Conservation (phyloP, 1,140 invertebrate genomes). For the Physella acuta region DNA sequence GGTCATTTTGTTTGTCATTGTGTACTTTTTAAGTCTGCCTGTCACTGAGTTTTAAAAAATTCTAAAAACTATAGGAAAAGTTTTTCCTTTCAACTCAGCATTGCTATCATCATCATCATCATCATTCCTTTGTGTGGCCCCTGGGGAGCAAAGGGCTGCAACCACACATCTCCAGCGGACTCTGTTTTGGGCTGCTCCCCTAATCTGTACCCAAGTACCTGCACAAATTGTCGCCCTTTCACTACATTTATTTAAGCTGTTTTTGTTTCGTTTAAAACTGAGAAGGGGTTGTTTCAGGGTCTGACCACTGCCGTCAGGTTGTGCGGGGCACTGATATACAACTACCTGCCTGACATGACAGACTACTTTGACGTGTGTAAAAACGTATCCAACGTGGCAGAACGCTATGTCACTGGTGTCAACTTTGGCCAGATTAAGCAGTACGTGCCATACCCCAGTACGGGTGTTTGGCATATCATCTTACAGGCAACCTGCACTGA, state of each 20-base stretch:
- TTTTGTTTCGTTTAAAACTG: not conserved
- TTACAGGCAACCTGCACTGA: conserved; percentile 42
- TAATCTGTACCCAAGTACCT: not conserved
- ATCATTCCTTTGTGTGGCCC: too few species aligned
- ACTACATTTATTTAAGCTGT: not conserved
- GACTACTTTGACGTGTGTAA: conserved; percentile 13
- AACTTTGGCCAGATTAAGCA: not conserved
- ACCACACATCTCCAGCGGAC: too few species aligned
- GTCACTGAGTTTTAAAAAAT: not conserved
- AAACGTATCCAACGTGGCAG: not conserved
- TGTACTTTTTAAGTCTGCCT: not conserved
- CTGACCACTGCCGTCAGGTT: not conserved
- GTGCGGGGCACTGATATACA: conserved; percentile 10
- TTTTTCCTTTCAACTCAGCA: not conserved
- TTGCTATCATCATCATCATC: too few species aligned
- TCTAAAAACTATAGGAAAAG: too few species aligned
- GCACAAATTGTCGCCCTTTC: not conserved
- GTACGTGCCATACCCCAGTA: conserved; percentile 43
- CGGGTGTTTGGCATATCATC: conserved; percentile 68
- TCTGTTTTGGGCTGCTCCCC: too few species aligned
- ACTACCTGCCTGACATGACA: conserved; percentile 7
- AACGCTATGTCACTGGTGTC: not conserved
- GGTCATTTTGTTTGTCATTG: too few species aligned
- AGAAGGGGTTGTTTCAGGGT: not conserved
- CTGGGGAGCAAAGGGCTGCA: too few species aligned